Percentiles rank a stretch among this genome's conserved stretches.
These are phyloP conservation scores for Microtus pennsylvanicus DNA, from an alignment of 2,113 vertebrate species.

Conservation along the genomic window DNA sequence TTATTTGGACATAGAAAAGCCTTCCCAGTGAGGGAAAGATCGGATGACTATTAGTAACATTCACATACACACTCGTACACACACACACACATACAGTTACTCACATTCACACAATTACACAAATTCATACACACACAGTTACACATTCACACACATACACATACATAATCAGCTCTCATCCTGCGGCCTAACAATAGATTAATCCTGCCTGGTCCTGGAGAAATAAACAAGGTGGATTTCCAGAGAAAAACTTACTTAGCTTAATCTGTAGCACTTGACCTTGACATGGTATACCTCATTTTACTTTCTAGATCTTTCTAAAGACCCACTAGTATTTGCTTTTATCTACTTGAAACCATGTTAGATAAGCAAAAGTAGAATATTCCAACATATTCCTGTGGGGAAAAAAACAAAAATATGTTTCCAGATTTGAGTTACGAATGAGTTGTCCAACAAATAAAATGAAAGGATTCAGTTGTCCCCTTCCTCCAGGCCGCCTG, in stretches of 20 bases:
- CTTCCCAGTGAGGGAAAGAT: not conserved
- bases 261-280: not conserved
- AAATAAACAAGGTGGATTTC: slow-evolving; percentile 17
- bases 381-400: slow-evolving; percentile 13
- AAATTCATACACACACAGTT: not conserved
- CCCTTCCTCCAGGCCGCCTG: not conserved
- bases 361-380: slow-evolving; percentile 40
- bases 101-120: not conserved
- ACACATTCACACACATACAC: not conserved
- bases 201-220: not conserved
- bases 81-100: not conserved
- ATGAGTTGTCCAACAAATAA: not conserved
- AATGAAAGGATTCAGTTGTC: not conserved
- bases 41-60: not conserved
- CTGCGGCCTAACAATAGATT: not conserved
- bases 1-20: not conserved
- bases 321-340: slow-evolving; percentile 15
- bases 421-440: not conserved
- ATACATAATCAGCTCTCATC: not conserved
- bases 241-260: slow-evolving; percentile 18
- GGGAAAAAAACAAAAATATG: slow-evolving; percentile 40
- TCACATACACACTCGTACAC: not conserved
- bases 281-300: slow-evolving; percentile 30
- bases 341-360: slow-evolving; percentile 54
- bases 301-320: slow-evolving; percentile 45